Base-by-base conservation (phyloP, 2,888 invertebrate species). In the Ephialtes manifestator region DNA sequence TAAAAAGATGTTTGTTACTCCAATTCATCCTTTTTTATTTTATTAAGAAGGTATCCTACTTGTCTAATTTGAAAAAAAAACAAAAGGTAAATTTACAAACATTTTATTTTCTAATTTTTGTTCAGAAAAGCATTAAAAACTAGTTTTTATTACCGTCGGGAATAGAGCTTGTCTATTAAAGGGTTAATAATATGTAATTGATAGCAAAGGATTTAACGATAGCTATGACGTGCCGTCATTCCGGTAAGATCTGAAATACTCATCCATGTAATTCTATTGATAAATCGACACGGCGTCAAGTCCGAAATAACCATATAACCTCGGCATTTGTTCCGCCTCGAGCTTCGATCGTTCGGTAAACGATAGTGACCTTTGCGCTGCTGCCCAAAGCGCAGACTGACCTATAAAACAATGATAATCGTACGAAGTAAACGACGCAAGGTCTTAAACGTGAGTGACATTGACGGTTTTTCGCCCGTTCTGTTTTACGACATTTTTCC, bases 261-360 rank as follows among this genome's bases (percentile, higher is more conserved):
- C 35, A 0, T 35, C 10, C 35, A 0, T 35, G 63, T 35, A 39
- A 39, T 39, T 63, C 63, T 63, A 65, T 65, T 65, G n/a, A 18
- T 46, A 28, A 58, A 60, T 60, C 46, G 60, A 28, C 43, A 24
- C 46, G n/a, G 46, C 15, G 35, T 43, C 46, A 39, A 43, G 43
- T 60, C 58, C 46, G 60, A 74, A 74, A 74, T 74, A 60, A 43
- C 35, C 20, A 13, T 15, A n/a, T 58, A 74, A n/a, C 74, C 46
- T 18, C 28, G 74, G 58, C 58, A 74, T 74, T 74, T 74, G 35
- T 74, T n/a, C 58, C n/a, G n/a, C 46, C 46, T 11, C 74, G 18
- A 24, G 15, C 39, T 28, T 58, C 58, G 46, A 31, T 58, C 58
- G 65, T 39, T 65, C 20, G 39, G 10, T 65, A 43, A 65, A 43